Evolutionary conservation across 2,888 invertebrate genomes (phyloP).

Genomic region (Steinernema carpocapsae): DNA sequence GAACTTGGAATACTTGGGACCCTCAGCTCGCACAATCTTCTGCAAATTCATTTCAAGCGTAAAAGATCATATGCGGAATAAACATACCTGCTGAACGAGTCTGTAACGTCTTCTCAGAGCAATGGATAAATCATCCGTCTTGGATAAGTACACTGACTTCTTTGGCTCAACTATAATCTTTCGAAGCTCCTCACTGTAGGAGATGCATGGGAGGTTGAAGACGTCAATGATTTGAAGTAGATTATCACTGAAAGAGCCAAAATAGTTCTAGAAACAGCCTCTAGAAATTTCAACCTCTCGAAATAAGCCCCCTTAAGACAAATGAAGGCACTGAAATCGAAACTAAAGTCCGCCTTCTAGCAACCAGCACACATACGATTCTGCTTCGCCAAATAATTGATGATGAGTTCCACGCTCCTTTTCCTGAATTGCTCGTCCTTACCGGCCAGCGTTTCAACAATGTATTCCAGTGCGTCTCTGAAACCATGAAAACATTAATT

Average conservation of each 20-base stretch:
- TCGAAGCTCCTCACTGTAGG: constrained; percentile 23
- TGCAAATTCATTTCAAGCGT: not conserved
- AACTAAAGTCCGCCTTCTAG: too few relatives aligned
- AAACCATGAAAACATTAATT: not conserved
- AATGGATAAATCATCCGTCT: not conserved
- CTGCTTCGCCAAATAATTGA: constrained; percentile 53
- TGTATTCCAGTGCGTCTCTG: constrained; percentile 12
- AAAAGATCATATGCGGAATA: not conserved
- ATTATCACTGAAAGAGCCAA: constrained; percentile 9
- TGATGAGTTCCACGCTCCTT: constrained; percentile 51
- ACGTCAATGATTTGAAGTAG: constrained; percentile 19
- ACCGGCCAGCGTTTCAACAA: not conserved
- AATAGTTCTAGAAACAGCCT: not conserved
- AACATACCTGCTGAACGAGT: constrained; percentile 11
- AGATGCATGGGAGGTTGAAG: not conserved
- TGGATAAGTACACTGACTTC: not conserved
- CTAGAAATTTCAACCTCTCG: not conserved
- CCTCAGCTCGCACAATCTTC: not conserved
- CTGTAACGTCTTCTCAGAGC: constrained; percentile 5
- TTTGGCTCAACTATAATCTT: constrained; percentile 11
- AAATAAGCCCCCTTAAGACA: constrained; percentile 11
- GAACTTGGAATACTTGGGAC: not conserved
- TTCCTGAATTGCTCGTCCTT: constrained; percentile 47
- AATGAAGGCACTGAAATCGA: too few relatives aligned
- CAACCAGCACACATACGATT: constrained; percentile 41